Evolutionary conservation across 2,888 invertebrate species (phyloP).

Genomic region (Leptopterna dolabrata): DNA sequence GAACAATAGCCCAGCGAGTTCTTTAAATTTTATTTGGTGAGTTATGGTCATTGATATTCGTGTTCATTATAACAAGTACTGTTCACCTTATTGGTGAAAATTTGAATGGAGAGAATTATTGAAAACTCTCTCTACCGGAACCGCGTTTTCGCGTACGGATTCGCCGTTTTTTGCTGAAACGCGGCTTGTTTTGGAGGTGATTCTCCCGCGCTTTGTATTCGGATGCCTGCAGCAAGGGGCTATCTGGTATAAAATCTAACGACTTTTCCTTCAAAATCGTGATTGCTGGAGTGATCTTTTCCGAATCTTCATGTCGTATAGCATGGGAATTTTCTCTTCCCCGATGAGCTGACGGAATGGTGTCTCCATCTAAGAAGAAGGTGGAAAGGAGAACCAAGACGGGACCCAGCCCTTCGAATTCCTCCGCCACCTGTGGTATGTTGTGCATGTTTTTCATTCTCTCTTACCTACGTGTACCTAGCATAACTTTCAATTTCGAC

Average conservation of each 20-base stretch:
- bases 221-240: not conserved
- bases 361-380: slow-evolving; percentile 67
- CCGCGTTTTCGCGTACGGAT: not conserved
- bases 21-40: not conserved
- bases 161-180: not conserved
- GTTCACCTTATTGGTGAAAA: too few species aligned
- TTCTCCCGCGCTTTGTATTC: slow-evolving; percentile 35
- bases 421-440: slow-evolving; percentile 17
- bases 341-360: slow-evolving; percentile 64
- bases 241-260: not conserved
- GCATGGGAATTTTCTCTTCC: not conserved
- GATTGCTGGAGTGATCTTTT: not conserved
- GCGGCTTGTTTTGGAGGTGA: not conserved
- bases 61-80: not conserved
- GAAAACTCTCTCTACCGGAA: not conserved
- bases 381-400: slow-evolving; percentile 55
- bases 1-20: not conserved
- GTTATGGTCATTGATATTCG: not conserved
- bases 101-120: not conserved
- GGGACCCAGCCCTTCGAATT: slow-evolving; percentile 31
- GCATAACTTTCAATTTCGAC: not conserved
- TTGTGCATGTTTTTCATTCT: not conserved
- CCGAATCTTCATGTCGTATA: not conserved
- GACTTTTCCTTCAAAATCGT: not conserved
- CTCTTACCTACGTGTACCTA: too few species aligned